Conservation (phyloP, 2,113 vertebrate genomes). For the Xiphophorus maculatus region DNA sequence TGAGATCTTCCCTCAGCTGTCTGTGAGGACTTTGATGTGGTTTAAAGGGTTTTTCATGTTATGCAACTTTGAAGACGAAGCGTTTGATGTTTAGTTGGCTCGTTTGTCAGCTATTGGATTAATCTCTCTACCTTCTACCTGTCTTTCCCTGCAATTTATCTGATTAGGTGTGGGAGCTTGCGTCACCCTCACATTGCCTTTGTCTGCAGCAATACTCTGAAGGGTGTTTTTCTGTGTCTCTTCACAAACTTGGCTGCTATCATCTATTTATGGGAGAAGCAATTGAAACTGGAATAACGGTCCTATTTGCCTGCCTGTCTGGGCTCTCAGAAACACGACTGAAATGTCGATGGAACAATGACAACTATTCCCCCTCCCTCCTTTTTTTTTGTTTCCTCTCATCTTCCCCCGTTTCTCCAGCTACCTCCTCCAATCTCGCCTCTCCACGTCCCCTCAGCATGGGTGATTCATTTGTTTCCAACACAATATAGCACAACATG, state of each 20-base stretch:
- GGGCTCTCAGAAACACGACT: conserved; percentile 62
- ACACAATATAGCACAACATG: conserved; percentile 79
- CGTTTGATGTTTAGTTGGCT: conserved; percentile 75
- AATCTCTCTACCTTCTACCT: conserved; percentile 60
- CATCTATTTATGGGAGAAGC: conserved; percentile 72
- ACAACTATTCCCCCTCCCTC: conserved; percentile 58
- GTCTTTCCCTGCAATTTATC: conserved; percentile 54
- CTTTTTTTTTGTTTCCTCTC: conserved; percentile 46
- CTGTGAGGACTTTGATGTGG: conserved; percentile 68
- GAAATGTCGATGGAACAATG: conserved; percentile 75
- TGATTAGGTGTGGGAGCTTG: conserved; percentile 63
- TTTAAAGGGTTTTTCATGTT: conserved; percentile 76
- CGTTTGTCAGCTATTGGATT: conserved; percentile 75
- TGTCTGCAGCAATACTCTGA: conserved; percentile 53
- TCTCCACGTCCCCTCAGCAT: conserved; percentile 70
- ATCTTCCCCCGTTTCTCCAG: conserved; percentile 57
- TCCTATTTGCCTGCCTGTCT: conserved; percentile 72
- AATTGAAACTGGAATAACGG: conserved; percentile 69
- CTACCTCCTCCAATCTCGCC: conserved; percentile 67
- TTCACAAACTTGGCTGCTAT: conserved; percentile 65
- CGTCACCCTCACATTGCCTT: conserved; percentile 57
- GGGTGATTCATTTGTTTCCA: conserved; percentile 82
- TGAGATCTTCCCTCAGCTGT: conserved; percentile 68
- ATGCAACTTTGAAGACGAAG: conserved; percentile 77
- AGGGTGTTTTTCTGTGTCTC: conserved; percentile 55